A percentile compares a stretch with the other conserved stretches of the same genome.
These are phyloP conservation scores for Zaprionus ornatus DNA, from an alignment of 1,140 invertebrate species.

Conservation along the genomic window DNA sequence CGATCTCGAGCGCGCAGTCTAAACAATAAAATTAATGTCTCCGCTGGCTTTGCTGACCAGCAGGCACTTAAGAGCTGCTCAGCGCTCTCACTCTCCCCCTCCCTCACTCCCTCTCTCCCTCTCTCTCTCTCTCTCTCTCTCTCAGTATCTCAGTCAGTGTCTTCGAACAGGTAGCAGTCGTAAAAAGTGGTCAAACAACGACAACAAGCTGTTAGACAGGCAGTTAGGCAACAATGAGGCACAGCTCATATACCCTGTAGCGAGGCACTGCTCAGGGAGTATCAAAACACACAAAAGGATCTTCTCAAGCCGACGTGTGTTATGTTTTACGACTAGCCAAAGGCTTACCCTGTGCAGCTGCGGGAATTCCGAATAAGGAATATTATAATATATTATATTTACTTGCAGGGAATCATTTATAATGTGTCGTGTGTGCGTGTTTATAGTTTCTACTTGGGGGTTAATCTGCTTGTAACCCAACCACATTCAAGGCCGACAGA, in stretches of 20 bases:
- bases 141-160: not conserved
- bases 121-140: not conserved
- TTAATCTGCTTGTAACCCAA: no score
- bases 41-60: conserved; percentile 54
- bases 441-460: no score
- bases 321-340: not conserved
- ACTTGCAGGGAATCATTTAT: not conserved
- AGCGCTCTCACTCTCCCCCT: no score
- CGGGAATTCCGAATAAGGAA: not conserved
- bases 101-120: not conserved
- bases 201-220: conserved; percentile 29
- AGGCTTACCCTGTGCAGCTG: not conserved
- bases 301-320: not conserved
- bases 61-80: conserved; percentile 65
- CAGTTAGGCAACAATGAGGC: not conserved
- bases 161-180: conserved; percentile 67
- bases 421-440: no score
- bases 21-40: conserved; percentile 81
- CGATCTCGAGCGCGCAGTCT: conserved; percentile 72
- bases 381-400: not conserved
- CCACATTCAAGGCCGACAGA: no score
- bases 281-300: no score
- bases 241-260: conserved; percentile 13
- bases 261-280: not conserved
- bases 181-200: conserved; percentile 68